Evolutionary conservation across 2,888 invertebrate genomes (phyloP).

Genomic region (Zonitis immaculata): DNA sequence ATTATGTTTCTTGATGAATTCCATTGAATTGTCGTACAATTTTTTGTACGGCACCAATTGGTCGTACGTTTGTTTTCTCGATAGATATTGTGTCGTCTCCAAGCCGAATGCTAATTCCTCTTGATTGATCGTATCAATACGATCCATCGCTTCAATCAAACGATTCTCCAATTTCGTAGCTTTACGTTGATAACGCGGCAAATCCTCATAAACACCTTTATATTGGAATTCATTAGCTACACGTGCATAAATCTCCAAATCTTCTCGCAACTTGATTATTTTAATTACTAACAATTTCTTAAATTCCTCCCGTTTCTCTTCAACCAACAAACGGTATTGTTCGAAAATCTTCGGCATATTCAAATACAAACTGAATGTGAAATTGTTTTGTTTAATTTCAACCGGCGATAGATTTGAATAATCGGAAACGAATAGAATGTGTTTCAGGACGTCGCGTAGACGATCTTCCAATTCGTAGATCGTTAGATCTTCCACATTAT

Average conservation of each 20-base stretch:
- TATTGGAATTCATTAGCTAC: constrained; percentile 82
- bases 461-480: constrained; percentile 72
- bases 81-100: constrained; percentile 83
- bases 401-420: constrained; percentile 73
- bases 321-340: constrained; percentile 74
- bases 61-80: constrained; percentile 73
- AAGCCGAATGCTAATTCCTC: constrained; percentile 87
- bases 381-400: constrained; percentile 85
- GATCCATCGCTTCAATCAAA: constrained; percentile 67
- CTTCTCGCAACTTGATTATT: constrained; percentile 77
- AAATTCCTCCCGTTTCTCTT: constrained; percentile 79
- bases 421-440: constrained; percentile 80
- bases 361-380: constrained; percentile 83
- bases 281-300: constrained; percentile 74
- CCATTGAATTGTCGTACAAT: constrained; percentile 82
- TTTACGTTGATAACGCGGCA: constrained; percentile 77
- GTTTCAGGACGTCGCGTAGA: constrained; percentile 61
- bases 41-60: constrained; percentile 79
- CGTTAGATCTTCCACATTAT: constrained; percentile 66
- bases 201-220: constrained; percentile 80
- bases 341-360: constrained; percentile 77
- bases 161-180: constrained; percentile 72
- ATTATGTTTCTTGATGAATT: constrained; percentile 76
- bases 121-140: constrained; percentile 83
- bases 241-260: constrained; percentile 71